phyloP scores from a whole-genome alignment of 2,888 invertebrate genomes.

The Chalcis sispes region DNA sequence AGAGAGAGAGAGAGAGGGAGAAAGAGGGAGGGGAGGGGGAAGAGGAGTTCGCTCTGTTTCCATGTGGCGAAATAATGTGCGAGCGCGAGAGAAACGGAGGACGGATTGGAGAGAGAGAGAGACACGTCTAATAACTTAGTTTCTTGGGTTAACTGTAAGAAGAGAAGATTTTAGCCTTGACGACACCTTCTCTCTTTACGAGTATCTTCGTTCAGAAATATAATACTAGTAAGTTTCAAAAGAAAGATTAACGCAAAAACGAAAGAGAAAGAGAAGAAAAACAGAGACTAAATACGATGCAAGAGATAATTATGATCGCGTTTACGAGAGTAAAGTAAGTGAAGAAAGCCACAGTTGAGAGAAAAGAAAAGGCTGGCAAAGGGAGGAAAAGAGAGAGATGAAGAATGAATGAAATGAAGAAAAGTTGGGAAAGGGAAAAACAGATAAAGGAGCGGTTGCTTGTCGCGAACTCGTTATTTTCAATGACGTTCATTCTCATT shows the following conservation, averaged over 20 bases:
- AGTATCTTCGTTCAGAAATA: too few relatives aligned
- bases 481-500: slow-evolving; percentile 39
- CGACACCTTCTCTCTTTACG: too few relatives aligned
- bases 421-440: slow-evolving; percentile 53
- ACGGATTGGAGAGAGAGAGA: slow-evolving; percentile 18
- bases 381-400: slow-evolving; percentile 19
- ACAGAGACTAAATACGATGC: neutral
- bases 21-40: slow-evolving; percentile 30
- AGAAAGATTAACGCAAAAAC: neutral
- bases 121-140: neutral
- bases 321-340: too few relatives aligned
- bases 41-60: slow-evolving; percentile 4
- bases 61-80: slow-evolving; percentile 35
- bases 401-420: slow-evolving; percentile 15
- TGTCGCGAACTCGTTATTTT: slow-evolving; percentile 41
- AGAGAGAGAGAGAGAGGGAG: slow-evolving; percentile 26
- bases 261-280: slow-evolving; percentile 5
- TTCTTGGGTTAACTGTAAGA: too few relatives aligned
- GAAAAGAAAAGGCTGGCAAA: slow-evolving; percentile 19
- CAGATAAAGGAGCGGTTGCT: slow-evolving; percentile 52
- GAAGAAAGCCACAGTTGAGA: neutral
- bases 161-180: too few relatives aligned
- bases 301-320: too few relatives aligned
- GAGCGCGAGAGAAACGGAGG: slow-evolving; percentile 2
- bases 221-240: too few relatives aligned